These are phyloP conservation scores for Melanotaenia trifasciata DNA, from an alignment of 2,797 vertebrate species.

Conservation along the genomic window DNA sequence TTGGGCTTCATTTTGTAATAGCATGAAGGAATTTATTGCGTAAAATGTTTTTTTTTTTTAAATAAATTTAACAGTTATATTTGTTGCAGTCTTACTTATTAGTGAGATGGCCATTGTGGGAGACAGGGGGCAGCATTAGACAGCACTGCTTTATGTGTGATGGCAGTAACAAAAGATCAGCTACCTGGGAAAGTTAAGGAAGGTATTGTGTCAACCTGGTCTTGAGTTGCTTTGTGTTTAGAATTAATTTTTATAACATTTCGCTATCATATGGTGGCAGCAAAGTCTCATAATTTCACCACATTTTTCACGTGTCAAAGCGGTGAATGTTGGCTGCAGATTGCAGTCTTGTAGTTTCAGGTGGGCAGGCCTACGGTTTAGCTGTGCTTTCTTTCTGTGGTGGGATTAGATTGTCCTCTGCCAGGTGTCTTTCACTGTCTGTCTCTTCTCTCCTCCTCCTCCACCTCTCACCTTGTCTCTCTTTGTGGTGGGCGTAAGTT, in stretches of 20 bases:
- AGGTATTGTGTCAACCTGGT: not conserved
- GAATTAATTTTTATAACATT: not conserved
- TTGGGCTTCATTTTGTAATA: not conserved
- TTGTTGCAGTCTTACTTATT: slow-evolving; percentile 24
- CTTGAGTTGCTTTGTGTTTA: not conserved
- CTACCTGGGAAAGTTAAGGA: slow-evolving; percentile 35
- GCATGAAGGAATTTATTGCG: not conserved
- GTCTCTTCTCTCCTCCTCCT: slow-evolving; percentile 48
- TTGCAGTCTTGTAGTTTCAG: slow-evolving; percentile 49
- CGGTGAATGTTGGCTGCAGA: slow-evolving; percentile 9
- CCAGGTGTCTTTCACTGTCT: slow-evolving; percentile 63
- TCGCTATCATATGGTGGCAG: slow-evolving; percentile 1
- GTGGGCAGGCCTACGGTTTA: slow-evolving; percentile 43
- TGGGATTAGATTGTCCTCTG: slow-evolving; percentile 62
- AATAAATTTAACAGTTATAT: slow-evolving; percentile 18
- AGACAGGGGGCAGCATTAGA: slow-evolving; percentile 86
- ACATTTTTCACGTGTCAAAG: slow-evolving; percentile 13
- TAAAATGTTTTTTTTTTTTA: not conserved
- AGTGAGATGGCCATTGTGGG: slow-evolving; percentile 34
- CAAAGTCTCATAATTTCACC: slow-evolving; percentile 4
- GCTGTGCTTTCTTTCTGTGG: slow-evolving; percentile 52
- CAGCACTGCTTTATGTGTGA: slow-evolving; percentile 45
- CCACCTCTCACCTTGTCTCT: slow-evolving; percentile 70
- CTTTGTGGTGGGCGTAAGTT: slow-evolving; percentile 82
- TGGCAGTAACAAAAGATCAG: slow-evolving; percentile 26